Percentiles rank a stretch among this genome's conserved stretches.
Conservation (phyloP, 2,797 vertebrate genomes). For the Chromobotia macracanthus region DNA sequence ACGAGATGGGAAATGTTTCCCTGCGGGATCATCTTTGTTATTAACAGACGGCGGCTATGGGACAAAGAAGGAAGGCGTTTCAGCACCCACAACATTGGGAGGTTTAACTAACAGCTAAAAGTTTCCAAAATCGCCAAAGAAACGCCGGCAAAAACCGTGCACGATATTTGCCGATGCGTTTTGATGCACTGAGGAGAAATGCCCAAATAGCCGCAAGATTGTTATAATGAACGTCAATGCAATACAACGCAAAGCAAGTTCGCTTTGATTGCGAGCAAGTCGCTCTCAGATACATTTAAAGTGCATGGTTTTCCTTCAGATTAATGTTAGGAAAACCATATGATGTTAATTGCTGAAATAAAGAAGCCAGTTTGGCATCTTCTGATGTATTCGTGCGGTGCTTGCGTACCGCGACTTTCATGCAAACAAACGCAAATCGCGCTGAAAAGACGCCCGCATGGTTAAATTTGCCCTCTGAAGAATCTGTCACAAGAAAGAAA, state of each 20-base stretch:
- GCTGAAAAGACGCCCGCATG: constrained; percentile 4
- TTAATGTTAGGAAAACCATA: not conserved
- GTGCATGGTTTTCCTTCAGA: not conserved
- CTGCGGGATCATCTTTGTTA: constrained; percentile 49
- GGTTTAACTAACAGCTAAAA: constrained; percentile 18
- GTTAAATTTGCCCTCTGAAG: not conserved
- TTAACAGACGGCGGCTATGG: constrained; percentile 38
- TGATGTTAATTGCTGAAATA: not conserved
- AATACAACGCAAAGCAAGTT: not conserved
- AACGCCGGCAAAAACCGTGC: not conserved
- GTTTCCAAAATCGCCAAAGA: constrained; percentile 14
- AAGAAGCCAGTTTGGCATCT: not conserved
- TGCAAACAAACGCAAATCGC: constrained; percentile 26
- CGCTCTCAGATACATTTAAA: not conserved
- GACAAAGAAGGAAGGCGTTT: constrained; percentile 53
- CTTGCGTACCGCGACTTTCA: constrained; percentile 9
- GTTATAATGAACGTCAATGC: not conserved
- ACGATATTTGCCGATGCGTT: not conserved
- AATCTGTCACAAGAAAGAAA: constrained; percentile 9
- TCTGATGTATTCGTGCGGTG: not conserved
- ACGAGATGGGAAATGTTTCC: constrained; percentile 15
- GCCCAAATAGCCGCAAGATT: not conserved
- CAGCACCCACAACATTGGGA: constrained; percentile 25
- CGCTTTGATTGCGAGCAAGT: not conserved
- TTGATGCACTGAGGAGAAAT: not conserved